Percentiles rank a stretch among this genome's conserved stretches.
Conservation (phyloP, 2,113 vertebrate genomes). For the Cebidichthys violaceus region DNA sequence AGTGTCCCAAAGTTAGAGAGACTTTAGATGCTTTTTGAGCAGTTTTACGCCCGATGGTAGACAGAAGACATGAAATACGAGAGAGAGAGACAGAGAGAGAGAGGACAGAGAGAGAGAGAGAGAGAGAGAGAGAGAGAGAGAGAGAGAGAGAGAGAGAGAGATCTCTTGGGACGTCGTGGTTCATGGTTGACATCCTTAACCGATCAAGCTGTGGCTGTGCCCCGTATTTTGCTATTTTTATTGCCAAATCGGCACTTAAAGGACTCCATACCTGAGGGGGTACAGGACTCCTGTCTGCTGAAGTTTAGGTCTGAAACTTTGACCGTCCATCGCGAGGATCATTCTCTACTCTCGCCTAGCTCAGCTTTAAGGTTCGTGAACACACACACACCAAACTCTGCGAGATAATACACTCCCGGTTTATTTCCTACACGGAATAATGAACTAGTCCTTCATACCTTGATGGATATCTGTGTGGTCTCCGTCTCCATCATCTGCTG, state of each 20-base stretch:
- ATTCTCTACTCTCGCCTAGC: not conserved
- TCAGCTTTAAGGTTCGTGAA: not conserved
- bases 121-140: no score
- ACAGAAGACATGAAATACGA: not conserved
- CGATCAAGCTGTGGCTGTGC: not conserved
- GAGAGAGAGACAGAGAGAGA: no score
- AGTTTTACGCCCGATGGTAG: not conserved
- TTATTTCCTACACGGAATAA: not conserved
- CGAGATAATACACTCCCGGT: not conserved
- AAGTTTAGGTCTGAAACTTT: not conserved
- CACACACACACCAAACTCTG: no score
- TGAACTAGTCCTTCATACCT: conserved; percentile 41
- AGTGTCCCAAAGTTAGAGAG: not conserved
- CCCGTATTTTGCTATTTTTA: not conserved
- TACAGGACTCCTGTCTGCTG: not conserved
- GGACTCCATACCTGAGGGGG: not conserved
- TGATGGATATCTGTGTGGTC: conserved; percentile 56
- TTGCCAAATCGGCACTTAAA: not conserved
- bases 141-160: no score
- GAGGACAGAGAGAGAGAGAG: no score
- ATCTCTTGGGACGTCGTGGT: not conserved
- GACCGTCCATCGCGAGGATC: not conserved
- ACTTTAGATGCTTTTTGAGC: no score
- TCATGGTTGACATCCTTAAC: not conserved
- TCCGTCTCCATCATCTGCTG: conserved; percentile 32